Base-by-base conservation (phyloP, 1,140 invertebrate species). In the Maniola jurtina region DNA sequence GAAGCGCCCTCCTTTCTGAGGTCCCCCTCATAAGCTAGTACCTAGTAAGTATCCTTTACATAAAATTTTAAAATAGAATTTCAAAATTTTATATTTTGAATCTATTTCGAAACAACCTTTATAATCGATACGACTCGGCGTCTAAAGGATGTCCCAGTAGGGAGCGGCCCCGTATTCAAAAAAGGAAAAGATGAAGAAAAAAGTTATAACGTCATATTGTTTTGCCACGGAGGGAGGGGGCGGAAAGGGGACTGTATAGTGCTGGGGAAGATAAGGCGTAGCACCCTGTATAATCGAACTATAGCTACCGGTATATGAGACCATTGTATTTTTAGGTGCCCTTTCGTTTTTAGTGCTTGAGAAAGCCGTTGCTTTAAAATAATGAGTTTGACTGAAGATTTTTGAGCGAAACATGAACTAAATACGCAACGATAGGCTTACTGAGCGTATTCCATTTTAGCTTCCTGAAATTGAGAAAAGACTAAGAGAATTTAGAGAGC, bases 181-280 rank as follows among this genome's bases (percentile, higher is more conserved):
- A 89, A 87, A 84, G 79, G 81, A 75, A 84, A 83, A 84, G 82
- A 85, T 80, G 83, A 85, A 85, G 79, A 84, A 89, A 89, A 89
- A 89, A 88, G 84, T 88, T 89, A 88, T 89, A 87, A 86, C 87
- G 85, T 89, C 87, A 89, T 89, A 89, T 89, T 89, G 87, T 89
- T 89, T 89, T 87, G 85, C 84, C 81, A 80, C 83, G 81, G 68
- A 64, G 63, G 62, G 71, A 61, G 58, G 60, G 65, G 69, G 72
- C 64, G 71, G 59, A 52, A 72, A 57, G 63, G 64, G 76, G 79
- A 65, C 76, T 80, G 77, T 81, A 79, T 84, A 86, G 81, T 86
- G 83, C 75, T 62, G 70, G 82, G 81, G 83, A 77, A 80, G 84
- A 86, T 87, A 84, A 86, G 86, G 84, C 81, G 77, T 82, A 77